phyloP scores from a whole-genome alignment of 92 coral and sea anemone genomes.

The Phenganax marumi region DNA sequence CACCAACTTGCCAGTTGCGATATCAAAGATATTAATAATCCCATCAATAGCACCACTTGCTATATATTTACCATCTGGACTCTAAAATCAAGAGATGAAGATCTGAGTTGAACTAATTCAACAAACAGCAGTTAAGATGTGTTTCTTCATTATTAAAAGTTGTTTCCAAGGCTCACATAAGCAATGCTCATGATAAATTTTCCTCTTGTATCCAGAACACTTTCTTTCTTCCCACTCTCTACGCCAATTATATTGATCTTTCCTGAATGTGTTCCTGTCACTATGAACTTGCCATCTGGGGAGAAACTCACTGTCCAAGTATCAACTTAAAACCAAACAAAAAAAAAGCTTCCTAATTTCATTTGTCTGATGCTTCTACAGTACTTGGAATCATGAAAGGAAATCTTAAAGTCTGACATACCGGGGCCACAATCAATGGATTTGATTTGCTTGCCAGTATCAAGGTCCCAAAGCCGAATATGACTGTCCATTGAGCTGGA shows the following conservation, averaged over 20 bases:
- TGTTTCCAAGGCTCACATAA: constrained; percentile 66
- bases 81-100: constrained; percentile 50
- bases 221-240: constrained; percentile 93
- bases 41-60: constrained; percentile 99
- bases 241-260: constrained; percentile 85
- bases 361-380: background rate
- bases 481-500: constrained; percentile 98
- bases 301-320: constrained; percentile 99
- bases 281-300: constrained; percentile 81
- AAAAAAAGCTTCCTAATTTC: background rate
- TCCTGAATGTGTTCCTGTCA: constrained; percentile 98
- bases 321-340: constrained; percentile 61
- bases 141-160: too few species aligned
- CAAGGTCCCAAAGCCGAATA: constrained; percentile 96
- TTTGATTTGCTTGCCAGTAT: constrained; percentile 88
- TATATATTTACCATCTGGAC: constrained; percentile 97
- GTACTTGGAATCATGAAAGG: background rate
- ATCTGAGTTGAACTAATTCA: too few species aligned
- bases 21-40: constrained; percentile 92
- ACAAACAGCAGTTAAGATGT: too few species aligned
- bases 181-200: constrained; percentile 99
- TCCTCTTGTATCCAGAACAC: constrained; percentile 94
- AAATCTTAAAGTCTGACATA: constrained; percentile 15
- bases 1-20: constrained; percentile 88
- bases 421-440: constrained; percentile 99